These are phyloP conservation scores for Chiloscyllium punctatum DNA, from an alignment of 2,797 vertebrate genomes.

Conservation along the genomic window DNA sequence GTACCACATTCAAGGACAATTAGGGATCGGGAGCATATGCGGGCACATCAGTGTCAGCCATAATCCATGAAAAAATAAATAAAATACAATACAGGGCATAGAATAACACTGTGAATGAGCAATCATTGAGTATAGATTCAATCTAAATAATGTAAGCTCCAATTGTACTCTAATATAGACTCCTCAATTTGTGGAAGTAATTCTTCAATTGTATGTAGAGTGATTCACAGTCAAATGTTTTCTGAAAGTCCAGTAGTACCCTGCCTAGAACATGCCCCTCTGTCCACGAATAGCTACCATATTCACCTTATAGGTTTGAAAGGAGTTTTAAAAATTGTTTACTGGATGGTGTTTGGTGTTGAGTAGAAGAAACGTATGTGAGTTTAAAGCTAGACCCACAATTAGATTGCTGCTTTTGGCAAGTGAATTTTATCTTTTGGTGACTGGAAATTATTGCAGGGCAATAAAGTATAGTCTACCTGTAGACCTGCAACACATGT, in stretches of 20 bases:
- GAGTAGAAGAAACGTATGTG: not conserved
- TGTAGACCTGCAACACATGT: not conserved
- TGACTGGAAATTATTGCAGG: not conserved
- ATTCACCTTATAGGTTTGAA: not conserved
- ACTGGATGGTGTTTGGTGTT: not conserved
- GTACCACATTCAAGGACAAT: too few species aligned
- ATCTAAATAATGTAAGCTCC: not conserved
- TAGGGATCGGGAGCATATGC: too few species aligned
- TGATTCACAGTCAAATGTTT: not conserved
- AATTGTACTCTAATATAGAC: not conserved
- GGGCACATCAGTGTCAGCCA: too few species aligned
- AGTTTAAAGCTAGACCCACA: not conserved
- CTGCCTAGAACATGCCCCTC: not conserved
- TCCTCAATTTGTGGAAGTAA: not conserved
- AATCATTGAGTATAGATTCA: not conserved
- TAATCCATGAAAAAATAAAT: too few species aligned
- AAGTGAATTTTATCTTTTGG: not conserved
- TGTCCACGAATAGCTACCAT: not conserved
- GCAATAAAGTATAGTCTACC: not conserved
- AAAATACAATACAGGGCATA: too few species aligned
- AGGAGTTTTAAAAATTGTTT: not conserved
- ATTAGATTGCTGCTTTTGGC: not conserved
- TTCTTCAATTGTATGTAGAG: not conserved
- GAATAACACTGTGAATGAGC: not conserved
- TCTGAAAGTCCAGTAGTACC: not conserved